phyloP scores from a whole-genome alignment of 2,797 vertebrate species.

The Avahi laniger region DNA sequence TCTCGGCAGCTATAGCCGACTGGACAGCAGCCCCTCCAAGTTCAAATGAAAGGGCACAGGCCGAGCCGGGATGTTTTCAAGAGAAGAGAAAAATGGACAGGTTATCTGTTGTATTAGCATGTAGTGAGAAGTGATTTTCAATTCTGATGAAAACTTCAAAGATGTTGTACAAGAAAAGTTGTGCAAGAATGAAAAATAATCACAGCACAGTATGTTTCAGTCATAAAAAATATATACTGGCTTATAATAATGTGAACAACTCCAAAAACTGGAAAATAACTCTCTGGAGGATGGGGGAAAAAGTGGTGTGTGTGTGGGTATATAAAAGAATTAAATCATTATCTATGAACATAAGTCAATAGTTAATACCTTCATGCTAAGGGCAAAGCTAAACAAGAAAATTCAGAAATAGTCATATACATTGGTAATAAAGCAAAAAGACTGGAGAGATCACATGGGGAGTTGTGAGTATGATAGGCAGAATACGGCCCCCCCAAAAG shows the following conservation, averaged over 20 bases:
- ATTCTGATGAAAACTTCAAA: slow-evolving; percentile 10
- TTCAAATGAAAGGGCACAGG: not conserved
- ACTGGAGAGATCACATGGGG: not conserved
- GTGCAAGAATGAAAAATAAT: not conserved
- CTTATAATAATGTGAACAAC: not conserved
- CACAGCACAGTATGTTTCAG: not conserved
- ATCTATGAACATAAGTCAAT: not conserved
- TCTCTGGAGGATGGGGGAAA: not conserved
- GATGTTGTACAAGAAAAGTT: not conserved
- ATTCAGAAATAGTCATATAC: not conserved
- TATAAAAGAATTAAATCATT: not conserved
- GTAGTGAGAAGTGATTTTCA: not conserved
- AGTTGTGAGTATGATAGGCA: not conserved
- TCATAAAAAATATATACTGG: not conserved
- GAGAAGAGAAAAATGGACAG: not conserved
- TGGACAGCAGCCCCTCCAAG: not conserved
- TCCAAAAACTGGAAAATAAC: not conserved
- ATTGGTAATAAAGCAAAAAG: not conserved
- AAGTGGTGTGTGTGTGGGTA: not conserved
- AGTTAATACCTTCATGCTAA: not conserved
- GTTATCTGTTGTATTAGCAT: not conserved
- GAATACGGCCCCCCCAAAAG: not conserved
- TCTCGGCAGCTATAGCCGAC: no score
- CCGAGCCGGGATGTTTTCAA: not conserved
- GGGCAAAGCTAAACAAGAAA: not conserved